Percentiles rank a stretch among this genome's conserved stretches.
These are phyloP conservation scores for Tapirus terrestris DNA, from an alignment of 2,113 vertebrate genomes.

Conservation along the genomic window DNA sequence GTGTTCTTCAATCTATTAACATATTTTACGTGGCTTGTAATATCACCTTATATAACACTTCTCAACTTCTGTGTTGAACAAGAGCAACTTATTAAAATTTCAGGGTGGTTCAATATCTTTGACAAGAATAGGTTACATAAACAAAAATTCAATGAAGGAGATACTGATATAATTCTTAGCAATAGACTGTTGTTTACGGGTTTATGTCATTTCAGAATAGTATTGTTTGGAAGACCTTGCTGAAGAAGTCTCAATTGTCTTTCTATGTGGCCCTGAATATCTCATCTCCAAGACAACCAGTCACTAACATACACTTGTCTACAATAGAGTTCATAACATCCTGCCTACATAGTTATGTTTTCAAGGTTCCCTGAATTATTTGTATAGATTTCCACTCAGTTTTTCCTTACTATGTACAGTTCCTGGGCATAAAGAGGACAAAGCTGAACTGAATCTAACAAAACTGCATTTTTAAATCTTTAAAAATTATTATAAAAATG, in stretches of 20 bases:
- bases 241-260: not conserved
- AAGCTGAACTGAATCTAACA: not conserved
- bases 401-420: not conserved
- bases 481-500: not conserved
- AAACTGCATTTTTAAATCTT: not conserved
- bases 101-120: not conserved
- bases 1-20: not conserved
- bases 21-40: not conserved
- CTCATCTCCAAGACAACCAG: conserved; percentile 41
- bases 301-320: not conserved
- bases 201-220: not conserved
- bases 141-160: not conserved
- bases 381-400: not conserved
- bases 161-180: not conserved
- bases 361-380: conserved; percentile 27
- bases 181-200: not conserved
- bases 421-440: not conserved
- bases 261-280: not conserved
- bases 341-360: not conserved
- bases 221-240: not conserved
- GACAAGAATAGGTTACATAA: not conserved
- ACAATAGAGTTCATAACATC: not conserved
- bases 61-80: not conserved
- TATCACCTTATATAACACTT: not conserved
- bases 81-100: not conserved